Base-by-base conservation (phyloP, 2,888 invertebrate species). In the Nomada ruficornis region DNA sequence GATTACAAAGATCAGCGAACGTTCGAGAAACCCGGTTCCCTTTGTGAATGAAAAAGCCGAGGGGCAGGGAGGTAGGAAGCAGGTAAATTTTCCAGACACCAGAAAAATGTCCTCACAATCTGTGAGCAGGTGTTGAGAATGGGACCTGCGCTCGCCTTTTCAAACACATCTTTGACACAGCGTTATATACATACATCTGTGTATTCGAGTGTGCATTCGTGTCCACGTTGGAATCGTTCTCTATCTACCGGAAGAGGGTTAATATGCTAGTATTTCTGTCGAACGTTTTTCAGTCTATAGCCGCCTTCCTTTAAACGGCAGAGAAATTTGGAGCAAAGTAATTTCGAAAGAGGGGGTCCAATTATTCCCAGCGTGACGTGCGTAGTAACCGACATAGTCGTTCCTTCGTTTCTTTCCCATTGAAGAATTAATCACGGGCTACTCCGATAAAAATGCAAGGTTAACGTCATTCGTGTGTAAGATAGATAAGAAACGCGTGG, bases 111-210 rank as follows among this genome's bases (percentile, higher is more conserved):
- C 55, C 68, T 72, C 69, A 26, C 74, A 60, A 69, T 82, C 75
- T 64, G 67, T 29, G 64, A 78, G 82, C 82, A 82, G 83, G 83
- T 83, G 82, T 62, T 52, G 71, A 69, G 69, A 76, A 82, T 65
- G 68, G 57, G 55, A 75, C 75, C 78, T 75, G 81, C 67, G 26
- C 55, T 62, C 54, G 23, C 59, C 64, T 80, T 72, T 73, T 67
- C 74, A 55, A 44, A 60, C 73, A n/a, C 55, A 15, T 36, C 62
- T 44, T 29, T 57, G 15, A 36, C 47, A 44, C 47, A 23, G 42
- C 68, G 2, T 29, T 36, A 44, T 23, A 29, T 55, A 55, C n/a
- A n/a, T 15, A 10, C 23, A 18, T 5, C 20, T 23, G 36, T 20
- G 42, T 44, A 1, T 57, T 11, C 9, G 3, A n/a, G n/a, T n/a